Conservation (phyloP, 2,113 vertebrate species). For the Neolamprologus cancellatus region DNA sequence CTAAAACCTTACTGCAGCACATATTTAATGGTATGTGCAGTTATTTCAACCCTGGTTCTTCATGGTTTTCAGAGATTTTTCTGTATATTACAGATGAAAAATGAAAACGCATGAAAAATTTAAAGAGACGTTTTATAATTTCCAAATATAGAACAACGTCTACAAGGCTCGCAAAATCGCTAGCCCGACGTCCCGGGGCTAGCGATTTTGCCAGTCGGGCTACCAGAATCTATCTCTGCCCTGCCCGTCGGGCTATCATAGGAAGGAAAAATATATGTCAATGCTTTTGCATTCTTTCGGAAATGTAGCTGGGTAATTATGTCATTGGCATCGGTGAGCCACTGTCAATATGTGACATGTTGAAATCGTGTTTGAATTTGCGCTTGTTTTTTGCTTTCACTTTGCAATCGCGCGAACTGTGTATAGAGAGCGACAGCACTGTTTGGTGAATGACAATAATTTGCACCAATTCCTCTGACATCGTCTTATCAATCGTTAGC, state of each 20-base stretch:
- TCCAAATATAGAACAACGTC: background rate
- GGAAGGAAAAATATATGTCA: background rate
- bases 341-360: background rate
- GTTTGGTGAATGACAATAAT: accelerated
- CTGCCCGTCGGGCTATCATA: background rate
- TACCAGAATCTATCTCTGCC: background rate
- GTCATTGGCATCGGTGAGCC: background rate
- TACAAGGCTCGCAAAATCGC: background rate
- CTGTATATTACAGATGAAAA: background rate
- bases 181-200: background rate
- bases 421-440: accelerated
- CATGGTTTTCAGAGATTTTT: background rate
- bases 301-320: background rate
- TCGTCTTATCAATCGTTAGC: background rate
- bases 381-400: background rate
- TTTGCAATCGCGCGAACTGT: accelerated
- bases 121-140: background rate
- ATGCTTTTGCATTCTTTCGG: background rate
- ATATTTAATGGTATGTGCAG: background rate
- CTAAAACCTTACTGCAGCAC: background rate
- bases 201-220: background rate
- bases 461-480: background rate
- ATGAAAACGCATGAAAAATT: background rate
- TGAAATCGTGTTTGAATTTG: background rate
- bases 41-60: background rate